Evolutionary conservation across 2,113 vertebrate genomes (phyloP), one percentile per base, ranked within the genome.

Genomic region (Protomyctophum bolini): DNA sequence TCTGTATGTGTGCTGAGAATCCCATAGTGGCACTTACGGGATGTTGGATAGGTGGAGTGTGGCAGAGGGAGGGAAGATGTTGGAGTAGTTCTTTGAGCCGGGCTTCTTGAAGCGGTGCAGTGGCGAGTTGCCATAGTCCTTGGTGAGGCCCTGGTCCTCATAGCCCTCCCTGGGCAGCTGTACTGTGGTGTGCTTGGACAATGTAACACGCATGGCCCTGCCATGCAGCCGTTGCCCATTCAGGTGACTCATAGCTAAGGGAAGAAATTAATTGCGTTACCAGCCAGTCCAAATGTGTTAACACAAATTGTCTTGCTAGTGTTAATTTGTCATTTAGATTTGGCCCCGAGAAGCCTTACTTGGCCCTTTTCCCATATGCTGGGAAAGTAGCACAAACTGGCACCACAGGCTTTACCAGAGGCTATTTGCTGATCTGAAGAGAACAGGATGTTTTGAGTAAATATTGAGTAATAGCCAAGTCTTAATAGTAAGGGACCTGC

Each of bases 61-160:
- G 64, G 96, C 95, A 0, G 97, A 98, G 10, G 97, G 97, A 0
- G 96, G 96, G 66, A 97, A 98, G 84, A 99, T 98, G 73, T 99
- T 98, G 11, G 97, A 97, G 91, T 98, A 98, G 76, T 98, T 99
- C 87, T 99, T 99, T 81, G 98, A 98, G 83, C 97, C 97, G 0
- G 97, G 97, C 80, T 99, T 98, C 91, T 98, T 99, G 89, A 99
- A 99, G 49, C 97, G 96, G 70, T 99, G 97, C 33, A 99, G 93
- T 0, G 97, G 95, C 0, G 97, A 99, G 73, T 92, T 96, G 12
- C 95, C 92, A 1, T 82, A 99, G 86, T 99, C 97, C 91, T 99
- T 98, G 12, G 97, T 99, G 15, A 99, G 93, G 5, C 96, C 96
- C 14, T 96, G 94, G 88, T 99, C 97, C 73, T 98, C 97, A 48